Conservation (phyloP, 1,140 invertebrate species). For the Lineus longissimus region DNA sequence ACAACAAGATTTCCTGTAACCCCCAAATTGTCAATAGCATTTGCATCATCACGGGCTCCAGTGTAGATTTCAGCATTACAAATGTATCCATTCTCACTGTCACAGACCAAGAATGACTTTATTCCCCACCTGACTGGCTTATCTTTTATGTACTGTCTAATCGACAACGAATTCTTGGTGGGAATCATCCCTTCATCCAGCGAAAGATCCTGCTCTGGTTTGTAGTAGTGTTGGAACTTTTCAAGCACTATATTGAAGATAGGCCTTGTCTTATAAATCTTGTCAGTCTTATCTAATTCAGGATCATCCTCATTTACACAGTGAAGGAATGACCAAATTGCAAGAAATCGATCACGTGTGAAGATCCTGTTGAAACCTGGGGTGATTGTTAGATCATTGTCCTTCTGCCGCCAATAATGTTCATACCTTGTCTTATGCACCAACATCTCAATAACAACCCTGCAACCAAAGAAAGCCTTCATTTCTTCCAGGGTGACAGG, state of each 20-base stretch:
- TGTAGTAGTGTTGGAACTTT: not conserved
- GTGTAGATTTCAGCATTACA: slow-evolving; percentile 23
- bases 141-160: not conserved
- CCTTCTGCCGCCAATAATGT: not conserved
- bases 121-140: not conserved
- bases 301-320: not conserved
- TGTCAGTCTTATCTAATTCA: not conserved
- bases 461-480: not conserved
- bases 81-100: slow-evolving; percentile 21
- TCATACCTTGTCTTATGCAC: not conserved
- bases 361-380: not conserved
- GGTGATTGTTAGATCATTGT: not conserved
- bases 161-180: not conserved
- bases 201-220: not conserved
- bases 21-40: slow-evolving; percentile 6
- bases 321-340: not conserved
- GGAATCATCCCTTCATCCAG: too few species aligned
- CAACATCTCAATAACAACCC: not conserved
- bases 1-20: slow-evolving; percentile 13
- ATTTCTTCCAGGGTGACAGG: not conserved
- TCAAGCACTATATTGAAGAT: not conserved
- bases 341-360: not conserved
- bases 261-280: not conserved
- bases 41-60: slow-evolving; percentile 1
- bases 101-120: slow-evolving; percentile 12